phyloP scores from a whole-genome alignment of 1,140 invertebrate species.

The Philaenus spumarius region DNA sequence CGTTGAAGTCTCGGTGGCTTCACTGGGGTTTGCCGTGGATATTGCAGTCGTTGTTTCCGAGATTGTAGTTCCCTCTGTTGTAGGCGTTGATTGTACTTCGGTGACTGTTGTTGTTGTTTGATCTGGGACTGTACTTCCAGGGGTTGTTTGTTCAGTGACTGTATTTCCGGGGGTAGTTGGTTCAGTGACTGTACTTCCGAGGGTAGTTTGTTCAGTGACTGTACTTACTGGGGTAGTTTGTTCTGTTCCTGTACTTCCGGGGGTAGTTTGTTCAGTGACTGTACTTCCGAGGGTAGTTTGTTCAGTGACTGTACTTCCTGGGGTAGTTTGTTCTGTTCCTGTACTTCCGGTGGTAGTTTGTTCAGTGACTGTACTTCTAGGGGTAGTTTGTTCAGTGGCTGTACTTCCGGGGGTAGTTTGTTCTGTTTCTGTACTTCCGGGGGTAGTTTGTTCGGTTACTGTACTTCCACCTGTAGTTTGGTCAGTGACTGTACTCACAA shows the following conservation, averaged over 20 bases:
- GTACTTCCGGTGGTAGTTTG: background rate
- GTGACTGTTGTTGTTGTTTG: constrained; percentile 23
- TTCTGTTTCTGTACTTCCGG: background rate
- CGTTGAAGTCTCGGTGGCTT: background rate
- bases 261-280: constrained; percentile 6
- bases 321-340: background rate
- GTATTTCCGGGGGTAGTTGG: constrained; percentile 29
- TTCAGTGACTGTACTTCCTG: background rate
- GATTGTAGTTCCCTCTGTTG: constrained; percentile 31
- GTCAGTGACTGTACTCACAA: background rate
- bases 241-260: constrained; percentile 8
- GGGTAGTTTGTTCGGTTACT: background rate
- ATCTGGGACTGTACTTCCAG: constrained; percentile 22
- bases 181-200: constrained; percentile 31
- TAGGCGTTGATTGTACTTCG: constrained; percentile 27
- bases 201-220: background rate
- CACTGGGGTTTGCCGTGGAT: background rate
- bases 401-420: background rate
- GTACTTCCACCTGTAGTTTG: constrained; percentile 1
- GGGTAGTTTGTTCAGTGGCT: constrained; percentile 4
- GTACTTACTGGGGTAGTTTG: constrained; percentile 23
- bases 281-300: background rate
- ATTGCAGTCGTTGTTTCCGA: constrained; percentile 6
- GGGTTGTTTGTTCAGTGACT: constrained; percentile 27
- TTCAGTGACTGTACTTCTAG: background rate